Conservation (phyloP, 2,888 invertebrate genomes). For the Drosophila acutilabella region DNA sequence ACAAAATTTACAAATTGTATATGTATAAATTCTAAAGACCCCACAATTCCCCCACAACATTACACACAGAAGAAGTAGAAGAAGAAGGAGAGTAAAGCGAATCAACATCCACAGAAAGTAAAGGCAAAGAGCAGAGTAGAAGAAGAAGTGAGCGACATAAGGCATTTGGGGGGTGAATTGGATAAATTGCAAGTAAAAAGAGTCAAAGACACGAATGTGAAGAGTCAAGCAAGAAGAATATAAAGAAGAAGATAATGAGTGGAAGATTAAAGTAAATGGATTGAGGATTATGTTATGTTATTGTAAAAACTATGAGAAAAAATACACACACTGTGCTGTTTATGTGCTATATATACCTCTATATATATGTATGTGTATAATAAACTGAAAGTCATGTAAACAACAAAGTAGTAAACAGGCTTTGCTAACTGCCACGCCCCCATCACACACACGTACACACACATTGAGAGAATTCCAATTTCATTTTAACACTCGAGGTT, state of each 20-base stretch:
- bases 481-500: conserved; percentile 47
- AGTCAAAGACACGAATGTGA: too few species aligned
- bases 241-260: neutral
- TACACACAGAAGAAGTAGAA: conserved; percentile 4
- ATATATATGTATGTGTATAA: conserved; percentile 13
- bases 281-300: conserved; percentile 7
- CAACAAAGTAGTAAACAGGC: neutral
- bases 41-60: neutral
- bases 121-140: too few species aligned
- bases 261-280: neutral
- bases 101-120: too few species aligned
- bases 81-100: neutral
- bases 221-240: neutral
- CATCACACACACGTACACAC: neutral
- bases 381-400: conserved; percentile 8
- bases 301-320: conserved; percentile 7
- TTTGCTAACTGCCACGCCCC: conserved; percentile 6
- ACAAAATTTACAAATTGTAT: conserved; percentile 31
- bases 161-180: too few species aligned
- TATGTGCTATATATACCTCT: neutral
- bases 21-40: conserved; percentile 41
- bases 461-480: conserved; percentile 40
- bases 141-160: too few species aligned
- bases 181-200: too few species aligned
- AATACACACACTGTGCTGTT: conserved; percentile 44